Evolutionary conservation across 2,888 invertebrate species (phyloP).

Genomic region (Argyresthia goedartella): DNA sequence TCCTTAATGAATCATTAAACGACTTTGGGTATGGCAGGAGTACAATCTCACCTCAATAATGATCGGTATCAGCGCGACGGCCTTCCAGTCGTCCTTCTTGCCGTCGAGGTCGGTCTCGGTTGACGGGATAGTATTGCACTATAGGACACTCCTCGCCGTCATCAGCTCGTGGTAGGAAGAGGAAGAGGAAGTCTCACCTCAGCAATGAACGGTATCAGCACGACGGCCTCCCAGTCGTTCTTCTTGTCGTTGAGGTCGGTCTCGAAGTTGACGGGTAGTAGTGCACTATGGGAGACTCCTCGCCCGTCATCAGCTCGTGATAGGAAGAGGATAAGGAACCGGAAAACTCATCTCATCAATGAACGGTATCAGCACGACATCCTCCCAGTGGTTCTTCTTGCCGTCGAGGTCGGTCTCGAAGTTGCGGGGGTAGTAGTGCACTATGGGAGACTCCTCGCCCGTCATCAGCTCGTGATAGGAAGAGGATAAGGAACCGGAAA

Average conservation of each 20-base stretch:
- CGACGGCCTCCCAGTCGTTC: constrained; percentile 97
- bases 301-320: constrained; percentile 85
- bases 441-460: constrained; percentile 83
- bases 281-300: constrained; percentile 86
- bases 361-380: constrained; percentile 93
- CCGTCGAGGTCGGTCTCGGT: constrained; percentile 96
- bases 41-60: constrained; percentile 93
- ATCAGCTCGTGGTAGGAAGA: too few relatives aligned
- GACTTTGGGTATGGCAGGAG: too few relatives aligned
- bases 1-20: too few relatives aligned
- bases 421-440: constrained; percentile 90
- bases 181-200: too few relatives aligned
- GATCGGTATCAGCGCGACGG: constrained; percentile 93
- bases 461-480: constrained; percentile 71
- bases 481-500: too few relatives aligned
- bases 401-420: constrained; percentile 97
- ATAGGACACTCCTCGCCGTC: constrained; percentile 85
- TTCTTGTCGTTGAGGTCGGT: constrained; percentile 95
- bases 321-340: too few relatives aligned
- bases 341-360: constrained; percentile 93
- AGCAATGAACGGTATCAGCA: constrained; percentile 93
- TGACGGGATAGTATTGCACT: constrained; percentile 89
- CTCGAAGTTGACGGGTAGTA: constrained; percentile 94
- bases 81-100: constrained; percentile 97
- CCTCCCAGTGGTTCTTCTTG: constrained; percentile 97